Evolutionary conservation across 2,888 invertebrate species (phyloP).

Genomic region (Drosophila barbarae): DNA sequence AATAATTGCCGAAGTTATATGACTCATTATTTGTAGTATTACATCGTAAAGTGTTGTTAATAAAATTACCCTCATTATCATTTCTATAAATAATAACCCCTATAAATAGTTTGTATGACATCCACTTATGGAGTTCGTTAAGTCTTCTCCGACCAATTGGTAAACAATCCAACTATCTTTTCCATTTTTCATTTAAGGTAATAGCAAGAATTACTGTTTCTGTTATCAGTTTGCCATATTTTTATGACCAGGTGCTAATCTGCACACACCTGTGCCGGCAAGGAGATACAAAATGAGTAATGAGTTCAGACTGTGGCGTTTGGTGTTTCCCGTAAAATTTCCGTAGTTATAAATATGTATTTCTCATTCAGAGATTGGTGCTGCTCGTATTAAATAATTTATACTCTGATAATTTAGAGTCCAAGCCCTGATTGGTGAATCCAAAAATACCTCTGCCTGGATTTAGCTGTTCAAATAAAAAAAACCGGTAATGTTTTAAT

Average conservation of each 20-base stretch:
- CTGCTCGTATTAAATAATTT: background rate
- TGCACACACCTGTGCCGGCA: constrained; percentile 25
- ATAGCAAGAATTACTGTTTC: constrained; percentile 1
- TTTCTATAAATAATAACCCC: too few species aligned
- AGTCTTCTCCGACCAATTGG: background rate
- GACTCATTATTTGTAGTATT: too few species aligned
- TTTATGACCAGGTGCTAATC: constrained; percentile 15
- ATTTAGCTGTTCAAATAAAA: background rate
- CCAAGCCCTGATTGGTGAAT: background rate
- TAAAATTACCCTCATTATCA: too few species aligned
- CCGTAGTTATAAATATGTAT: too few species aligned
- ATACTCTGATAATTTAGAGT: background rate
- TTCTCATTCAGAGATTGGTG: background rate
- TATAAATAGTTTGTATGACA: background rate
- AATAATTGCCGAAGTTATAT: too few species aligned
- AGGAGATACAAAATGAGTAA: constrained; percentile 1
- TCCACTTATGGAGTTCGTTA: background rate
- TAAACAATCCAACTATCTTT: constrained; percentile 2
- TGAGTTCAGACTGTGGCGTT: background rate
- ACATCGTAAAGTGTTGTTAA: too few species aligned
- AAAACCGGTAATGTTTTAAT: constrained; percentile 55
- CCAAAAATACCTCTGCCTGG: background rate
- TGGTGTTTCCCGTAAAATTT: constrained; percentile 1
- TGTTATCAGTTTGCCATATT: constrained; percentile 33
- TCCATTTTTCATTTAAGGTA: constrained; percentile 5